Conservation (phyloP, 2,888 invertebrate species). For the Caenorhabditis doughertyi region DNA sequence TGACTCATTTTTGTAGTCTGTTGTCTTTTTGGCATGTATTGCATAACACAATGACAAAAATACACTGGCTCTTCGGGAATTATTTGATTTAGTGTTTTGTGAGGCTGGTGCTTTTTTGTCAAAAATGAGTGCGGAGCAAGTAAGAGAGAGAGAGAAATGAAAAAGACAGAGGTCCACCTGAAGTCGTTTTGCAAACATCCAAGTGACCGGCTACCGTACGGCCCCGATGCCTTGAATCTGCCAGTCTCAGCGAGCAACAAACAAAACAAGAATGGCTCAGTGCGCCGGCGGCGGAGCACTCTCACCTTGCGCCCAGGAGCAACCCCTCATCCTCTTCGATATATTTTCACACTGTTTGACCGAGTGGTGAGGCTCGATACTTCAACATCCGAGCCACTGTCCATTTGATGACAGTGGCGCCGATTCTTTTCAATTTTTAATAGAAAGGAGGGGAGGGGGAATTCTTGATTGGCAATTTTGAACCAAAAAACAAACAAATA, state of each 20-base stretch:
- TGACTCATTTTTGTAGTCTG: slow-evolving; percentile 23
- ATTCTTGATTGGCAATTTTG: slow-evolving; percentile 44
- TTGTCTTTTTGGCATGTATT: slow-evolving; percentile 42
- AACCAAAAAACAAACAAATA: slow-evolving; percentile 15
- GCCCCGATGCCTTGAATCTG: slow-evolving; percentile 30
- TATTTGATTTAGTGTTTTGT: slow-evolving; percentile 61
- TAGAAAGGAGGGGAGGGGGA: not conserved
- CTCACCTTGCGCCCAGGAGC: slow-evolving; percentile 29
- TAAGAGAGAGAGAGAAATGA: not conserved
- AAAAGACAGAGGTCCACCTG: slow-evolving; percentile 35
- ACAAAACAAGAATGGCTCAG: slow-evolving; percentile 60
- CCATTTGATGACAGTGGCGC: slow-evolving; percentile 45
- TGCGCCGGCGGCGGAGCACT: slow-evolving; percentile 18
- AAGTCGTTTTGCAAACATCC: slow-evolving; percentile 63
- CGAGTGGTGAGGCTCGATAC: slow-evolving; percentile 60
- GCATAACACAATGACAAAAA: slow-evolving; percentile 43
- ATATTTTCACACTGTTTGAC: slow-evolving; percentile 68
- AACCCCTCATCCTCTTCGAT: slow-evolving; percentile 27
- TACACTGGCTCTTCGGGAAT: slow-evolving; percentile 50
- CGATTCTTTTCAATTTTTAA: slow-evolving; percentile 38
- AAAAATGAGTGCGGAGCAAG: slow-evolving; percentile 21
- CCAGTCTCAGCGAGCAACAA: slow-evolving; percentile 60
- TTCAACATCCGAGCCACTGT: slow-evolving; percentile 59
- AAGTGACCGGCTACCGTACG: slow-evolving; percentile 63
- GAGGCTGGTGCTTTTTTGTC: slow-evolving; percentile 55